Evolutionary conservation across 2,797 vertebrate species (phyloP).

Genomic region (Pristis pectinata): DNA sequence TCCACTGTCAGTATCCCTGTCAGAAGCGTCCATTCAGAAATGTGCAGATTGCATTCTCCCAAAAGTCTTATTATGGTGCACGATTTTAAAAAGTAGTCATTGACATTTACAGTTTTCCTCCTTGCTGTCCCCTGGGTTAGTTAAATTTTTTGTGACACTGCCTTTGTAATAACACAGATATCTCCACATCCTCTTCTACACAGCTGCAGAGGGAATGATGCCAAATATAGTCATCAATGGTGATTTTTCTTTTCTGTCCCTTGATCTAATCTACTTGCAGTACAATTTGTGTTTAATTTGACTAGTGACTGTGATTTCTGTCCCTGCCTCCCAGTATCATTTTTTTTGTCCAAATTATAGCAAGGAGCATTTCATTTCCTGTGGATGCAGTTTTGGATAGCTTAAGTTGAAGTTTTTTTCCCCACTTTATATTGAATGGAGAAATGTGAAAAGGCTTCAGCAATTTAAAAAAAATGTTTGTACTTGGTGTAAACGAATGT

Average conservation of each 20-base stretch:
- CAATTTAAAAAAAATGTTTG: background rate
- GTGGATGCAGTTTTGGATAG: background rate
- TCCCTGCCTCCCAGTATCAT: background rate
- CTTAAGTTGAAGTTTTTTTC: background rate
- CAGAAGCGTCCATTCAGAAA: background rate
- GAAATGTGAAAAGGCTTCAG: background rate
- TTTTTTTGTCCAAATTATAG: background rate
- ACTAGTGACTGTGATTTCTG: background rate
- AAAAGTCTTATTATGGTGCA: background rate
- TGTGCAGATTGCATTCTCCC: constrained; percentile 1
- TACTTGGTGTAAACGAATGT: background rate
- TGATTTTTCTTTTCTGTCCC: background rate
- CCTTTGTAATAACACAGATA: constrained; percentile 25
- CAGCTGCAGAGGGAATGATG: constrained; percentile 24
- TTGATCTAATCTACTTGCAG: background rate
- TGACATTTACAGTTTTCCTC: background rate
- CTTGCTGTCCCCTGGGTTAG: background rate
- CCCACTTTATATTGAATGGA: background rate
- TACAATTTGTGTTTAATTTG: background rate
- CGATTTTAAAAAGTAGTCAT: background rate
- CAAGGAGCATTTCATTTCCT: background rate
- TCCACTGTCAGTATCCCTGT: background rate
- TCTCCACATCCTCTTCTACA: background rate
- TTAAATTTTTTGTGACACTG: constrained; percentile 9
- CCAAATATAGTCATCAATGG: constrained; percentile 4